Conservation (phyloP, 2,888 invertebrate genomes). For the Dryococelus australis region DNA sequence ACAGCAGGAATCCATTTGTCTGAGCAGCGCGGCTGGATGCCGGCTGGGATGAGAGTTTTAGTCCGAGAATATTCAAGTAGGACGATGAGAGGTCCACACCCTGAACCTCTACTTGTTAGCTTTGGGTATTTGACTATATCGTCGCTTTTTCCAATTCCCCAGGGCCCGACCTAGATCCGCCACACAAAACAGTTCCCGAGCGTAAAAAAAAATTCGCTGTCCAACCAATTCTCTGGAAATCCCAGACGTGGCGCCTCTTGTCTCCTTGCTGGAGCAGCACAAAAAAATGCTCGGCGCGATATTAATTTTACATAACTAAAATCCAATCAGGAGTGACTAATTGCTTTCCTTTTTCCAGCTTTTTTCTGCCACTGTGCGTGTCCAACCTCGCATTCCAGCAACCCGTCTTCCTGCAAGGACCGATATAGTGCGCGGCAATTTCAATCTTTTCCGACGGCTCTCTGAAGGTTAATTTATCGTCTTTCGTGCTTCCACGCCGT, state of each 20-base stretch:
- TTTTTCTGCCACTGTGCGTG: too few species aligned
- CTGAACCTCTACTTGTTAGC: background rate
- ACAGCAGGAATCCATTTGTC: too few species aligned
- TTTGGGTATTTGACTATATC: background rate
- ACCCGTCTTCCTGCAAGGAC: too few species aligned
- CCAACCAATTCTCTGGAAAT: background rate
- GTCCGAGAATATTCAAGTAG: too few species aligned
- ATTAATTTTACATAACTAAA: conserved; percentile 1
- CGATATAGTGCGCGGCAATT: too few species aligned
- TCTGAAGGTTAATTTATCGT: too few species aligned
- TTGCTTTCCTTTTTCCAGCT: background rate
- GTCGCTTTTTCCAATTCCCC: background rate
- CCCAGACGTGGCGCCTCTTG: background rate
- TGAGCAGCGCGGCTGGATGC: too few species aligned
- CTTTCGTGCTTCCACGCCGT: too few species aligned
- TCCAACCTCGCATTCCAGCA: too few species aligned
- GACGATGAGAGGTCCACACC: too few species aligned
- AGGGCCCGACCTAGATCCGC: background rate
- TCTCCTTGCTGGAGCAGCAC: background rate
- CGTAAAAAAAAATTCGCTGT: background rate
- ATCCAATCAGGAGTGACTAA: conserved; percentile 8
- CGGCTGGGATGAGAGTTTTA: too few species aligned
- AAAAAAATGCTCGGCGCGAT: background rate
- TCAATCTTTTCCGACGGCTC: too few species aligned
- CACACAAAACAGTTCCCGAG: background rate